phyloP scores from a whole-genome alignment of 2,113 vertebrate species.

The Gymnorhina tibicen region DNA sequence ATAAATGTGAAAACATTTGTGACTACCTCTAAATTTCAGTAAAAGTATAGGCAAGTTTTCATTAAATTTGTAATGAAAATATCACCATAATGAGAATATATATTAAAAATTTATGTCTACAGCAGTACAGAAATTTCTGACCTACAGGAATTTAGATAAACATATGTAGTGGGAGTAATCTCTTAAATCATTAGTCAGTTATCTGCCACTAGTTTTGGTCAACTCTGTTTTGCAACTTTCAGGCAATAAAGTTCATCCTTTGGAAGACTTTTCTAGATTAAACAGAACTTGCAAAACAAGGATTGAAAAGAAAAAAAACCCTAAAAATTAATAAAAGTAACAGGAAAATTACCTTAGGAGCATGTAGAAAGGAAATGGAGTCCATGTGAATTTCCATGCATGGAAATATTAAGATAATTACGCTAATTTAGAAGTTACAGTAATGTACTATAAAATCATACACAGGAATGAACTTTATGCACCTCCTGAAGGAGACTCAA shows the following conservation, averaged over 20 bases:
- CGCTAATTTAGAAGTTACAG: not conserved
- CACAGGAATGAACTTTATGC: not conserved
- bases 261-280: not conserved
- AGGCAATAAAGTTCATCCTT: not conserved
- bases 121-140: not conserved
- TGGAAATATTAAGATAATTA: not conserved
- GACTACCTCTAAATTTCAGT: not conserved
- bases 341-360: not conserved
- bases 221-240: not conserved
- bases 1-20: not conserved
- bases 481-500: not conserved
- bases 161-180: not conserved
- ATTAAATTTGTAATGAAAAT: not conserved
- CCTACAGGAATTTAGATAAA: not conserved
- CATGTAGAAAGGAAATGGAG: not conserved
- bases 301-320: not conserved
- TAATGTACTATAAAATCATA: not conserved
- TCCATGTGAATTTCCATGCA: not conserved
- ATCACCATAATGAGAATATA: not conserved
- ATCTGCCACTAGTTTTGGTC: not conserved
- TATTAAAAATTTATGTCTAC: not conserved
- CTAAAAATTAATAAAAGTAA: not conserved
- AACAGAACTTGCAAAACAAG: not conserved
- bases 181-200: not conserved
- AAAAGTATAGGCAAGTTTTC: not conserved